These are phyloP conservation scores for Borostomias antarcticus DNA, from an alignment of 2,797 vertebrate genomes.

Conservation along the genomic window DNA sequence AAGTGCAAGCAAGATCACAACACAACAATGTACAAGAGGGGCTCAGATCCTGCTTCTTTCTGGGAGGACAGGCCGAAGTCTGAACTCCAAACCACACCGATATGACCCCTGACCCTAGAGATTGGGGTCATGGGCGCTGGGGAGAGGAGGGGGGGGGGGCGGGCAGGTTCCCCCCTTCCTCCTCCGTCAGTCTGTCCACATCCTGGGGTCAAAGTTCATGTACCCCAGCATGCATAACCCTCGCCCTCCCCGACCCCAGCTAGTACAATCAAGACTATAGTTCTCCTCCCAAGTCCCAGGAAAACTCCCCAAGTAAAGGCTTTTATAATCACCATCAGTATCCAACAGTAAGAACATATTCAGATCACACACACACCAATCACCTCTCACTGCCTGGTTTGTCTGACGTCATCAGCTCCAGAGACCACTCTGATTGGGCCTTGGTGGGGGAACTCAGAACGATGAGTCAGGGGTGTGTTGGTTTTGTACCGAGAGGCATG, in stretches of 20 bases:
- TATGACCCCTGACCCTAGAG: slow-evolving; percentile 6
- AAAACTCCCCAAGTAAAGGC: slow-evolving; percentile 49
- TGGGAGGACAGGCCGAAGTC: slow-evolving; percentile 40
- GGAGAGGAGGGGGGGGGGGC: slow-evolving; percentile 9
- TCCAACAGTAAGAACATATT: slow-evolving; percentile 19
- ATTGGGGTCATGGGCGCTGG: slow-evolving; percentile 15
- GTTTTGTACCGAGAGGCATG: no score
- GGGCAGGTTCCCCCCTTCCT: slow-evolving; percentile 30
- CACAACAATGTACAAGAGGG: slow-evolving; percentile 70
- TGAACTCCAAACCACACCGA: slow-evolving; percentile 26
- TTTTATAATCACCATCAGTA: slow-evolving; percentile 38
- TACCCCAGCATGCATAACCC: slow-evolving; percentile 46
- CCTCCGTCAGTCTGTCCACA: background rate
- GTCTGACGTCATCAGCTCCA: slow-evolving; percentile 15
- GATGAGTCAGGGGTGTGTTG: slow-evolving; percentile 4
- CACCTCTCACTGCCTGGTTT: slow-evolving; percentile 21
- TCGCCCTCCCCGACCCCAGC: slow-evolving; percentile 40
- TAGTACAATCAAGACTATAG: slow-evolving; percentile 66
- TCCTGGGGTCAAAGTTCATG: slow-evolving; percentile 20
- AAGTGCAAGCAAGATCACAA: slow-evolving; percentile 76
- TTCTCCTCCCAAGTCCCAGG: slow-evolving; percentile 52
- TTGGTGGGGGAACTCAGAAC: slow-evolving; percentile 16
- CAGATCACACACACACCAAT: slow-evolving; percentile 24
- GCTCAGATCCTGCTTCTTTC: slow-evolving; percentile 23
- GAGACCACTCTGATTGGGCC: slow-evolving; percentile 35